Evolutionary conservation across 2,888 invertebrate species (phyloP).

Genomic region (Acrobasis suavella): DNA sequence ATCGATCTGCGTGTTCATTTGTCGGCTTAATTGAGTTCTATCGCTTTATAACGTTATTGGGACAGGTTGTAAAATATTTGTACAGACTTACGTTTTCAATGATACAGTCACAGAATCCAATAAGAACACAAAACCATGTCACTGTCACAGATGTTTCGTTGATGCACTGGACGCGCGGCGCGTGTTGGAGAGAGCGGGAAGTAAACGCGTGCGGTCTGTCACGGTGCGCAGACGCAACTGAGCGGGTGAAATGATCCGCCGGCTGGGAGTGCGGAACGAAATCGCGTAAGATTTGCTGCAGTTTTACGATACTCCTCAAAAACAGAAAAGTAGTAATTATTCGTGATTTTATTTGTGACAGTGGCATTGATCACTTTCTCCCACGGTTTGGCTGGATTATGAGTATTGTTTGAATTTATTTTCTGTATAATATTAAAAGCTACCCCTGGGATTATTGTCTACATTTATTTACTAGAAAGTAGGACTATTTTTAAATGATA

Average conservation of each 20-base stretch:
- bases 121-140: constrained; percentile 76
- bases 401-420: not conserved
- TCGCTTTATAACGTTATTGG: constrained; percentile 20
- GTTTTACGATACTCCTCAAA: constrained; percentile 45
- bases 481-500: too few species aligned
- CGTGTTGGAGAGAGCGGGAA: constrained; percentile 38
- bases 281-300: constrained; percentile 53
- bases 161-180: constrained; percentile 51
- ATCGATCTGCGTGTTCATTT: constrained; percentile 52
- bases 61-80: not conserved
- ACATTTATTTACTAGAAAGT: too few species aligned
- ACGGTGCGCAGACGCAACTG: constrained; percentile 59
- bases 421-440: not conserved
- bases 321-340: constrained; percentile 44
- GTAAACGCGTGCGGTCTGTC: constrained; percentile 45
- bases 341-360: constrained; percentile 23
- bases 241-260: constrained; percentile 52
- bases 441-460: not conserved
- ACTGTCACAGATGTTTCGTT: constrained; percentile 69
- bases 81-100: constrained; percentile 47
- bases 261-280: constrained; percentile 45
- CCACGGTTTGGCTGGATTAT: constrained; percentile 3
- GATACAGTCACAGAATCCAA: constrained; percentile 70
- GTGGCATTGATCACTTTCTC: constrained; percentile 17
- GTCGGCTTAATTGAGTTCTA: constrained; percentile 35